Evolutionary conservation across 1,140 invertebrate species (phyloP), one percentile per base, ranked within the genome.

Genomic region (Saccostrea cuccullata): DNA sequence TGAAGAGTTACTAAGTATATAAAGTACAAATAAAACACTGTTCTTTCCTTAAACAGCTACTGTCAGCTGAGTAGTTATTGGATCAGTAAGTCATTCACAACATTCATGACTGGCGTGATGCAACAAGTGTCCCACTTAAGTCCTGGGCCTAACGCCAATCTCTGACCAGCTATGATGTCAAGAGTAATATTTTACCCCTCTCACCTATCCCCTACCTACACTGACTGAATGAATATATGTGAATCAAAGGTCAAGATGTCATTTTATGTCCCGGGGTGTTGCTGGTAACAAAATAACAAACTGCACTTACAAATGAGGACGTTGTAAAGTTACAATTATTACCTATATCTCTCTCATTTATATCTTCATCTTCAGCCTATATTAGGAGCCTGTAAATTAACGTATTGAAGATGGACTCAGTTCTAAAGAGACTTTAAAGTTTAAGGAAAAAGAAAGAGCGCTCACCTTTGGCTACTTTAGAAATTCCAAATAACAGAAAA

Each of bases 401-500:
- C 47, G 47, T 6, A 47, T 47, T 47, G 5, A 47, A 47, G 47
- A 47, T 47, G 47, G 47, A 47, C 9, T 47, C 47, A 6, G 47
- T 47, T 47, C 47, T 47, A 47, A 47, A 47, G 6, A 8, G 8
- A 67, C 60, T n/a, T 67, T 23, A 67, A 67, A 67, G 20, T 20
- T 67, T 67, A n/a, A 67, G 17, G 17, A 67, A 67, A 67, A 77
- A 77, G 12, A 77, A 12, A 77, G 23, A 77, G 70, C 5, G 23
- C 70, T 77, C 70, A 77, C 70, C 70, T 77, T 26, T 30, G 15
- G 23, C 2, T 84, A 55, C 30, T 56, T 84, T 84, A n/a, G n/a
- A 83, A 84, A 84, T 26, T n/a, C 82, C n/a, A 84, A 3, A 55
- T 56, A n/a, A 82, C 20, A 82, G 15, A 82, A 82, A 82, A 26